These are phyloP conservation scores for Hippotragus niger DNA, from an alignment of 2,113 vertebrate species.

Conservation along the genomic window DNA sequence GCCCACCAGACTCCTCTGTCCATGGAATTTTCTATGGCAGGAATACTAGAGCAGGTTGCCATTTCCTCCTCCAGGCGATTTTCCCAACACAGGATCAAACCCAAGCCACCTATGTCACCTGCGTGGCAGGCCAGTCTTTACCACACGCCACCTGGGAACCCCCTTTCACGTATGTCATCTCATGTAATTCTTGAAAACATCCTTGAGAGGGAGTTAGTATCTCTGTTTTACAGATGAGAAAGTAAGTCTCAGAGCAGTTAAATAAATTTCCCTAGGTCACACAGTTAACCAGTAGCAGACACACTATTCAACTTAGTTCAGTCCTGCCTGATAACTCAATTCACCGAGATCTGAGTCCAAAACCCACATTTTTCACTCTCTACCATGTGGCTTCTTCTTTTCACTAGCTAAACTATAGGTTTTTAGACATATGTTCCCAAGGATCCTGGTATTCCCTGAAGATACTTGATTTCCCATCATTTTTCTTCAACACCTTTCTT, in stretches of 20 bases:
- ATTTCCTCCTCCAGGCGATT: neutral
- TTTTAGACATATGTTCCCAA: neutral
- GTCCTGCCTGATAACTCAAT: neutral
- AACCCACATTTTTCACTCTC: neutral
- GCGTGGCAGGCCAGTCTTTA: neutral
- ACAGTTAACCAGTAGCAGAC: slow-evolving; percentile 1
- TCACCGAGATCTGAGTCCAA: slow-evolving; percentile 7
- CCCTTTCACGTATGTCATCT: neutral
- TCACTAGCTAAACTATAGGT: neutral
- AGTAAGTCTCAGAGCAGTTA: slow-evolving; percentile 19
- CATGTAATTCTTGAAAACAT: slow-evolving; percentile 7
- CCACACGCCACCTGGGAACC: neutral
- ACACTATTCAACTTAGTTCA: neutral
- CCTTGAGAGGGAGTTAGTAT: slow-evolving; percentile 1
- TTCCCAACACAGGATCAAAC: neutral
- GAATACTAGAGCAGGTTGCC: neutral
- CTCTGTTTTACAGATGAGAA: slow-evolving; percentile 11
- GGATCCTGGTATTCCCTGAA: neutral
- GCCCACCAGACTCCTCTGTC: neutral
- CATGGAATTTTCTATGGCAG: neutral
- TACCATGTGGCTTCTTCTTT: neutral
- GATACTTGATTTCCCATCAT: neutral
- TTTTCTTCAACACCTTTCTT: neutral
- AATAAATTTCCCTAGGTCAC: slow-evolving; percentile 6
- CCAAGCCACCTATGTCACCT: neutral